Evolutionary conservation across 2,888 invertebrate species (phyloP), one percentile per base, ranked within the genome.

Genomic region (Brachypterus glaber): DNA sequence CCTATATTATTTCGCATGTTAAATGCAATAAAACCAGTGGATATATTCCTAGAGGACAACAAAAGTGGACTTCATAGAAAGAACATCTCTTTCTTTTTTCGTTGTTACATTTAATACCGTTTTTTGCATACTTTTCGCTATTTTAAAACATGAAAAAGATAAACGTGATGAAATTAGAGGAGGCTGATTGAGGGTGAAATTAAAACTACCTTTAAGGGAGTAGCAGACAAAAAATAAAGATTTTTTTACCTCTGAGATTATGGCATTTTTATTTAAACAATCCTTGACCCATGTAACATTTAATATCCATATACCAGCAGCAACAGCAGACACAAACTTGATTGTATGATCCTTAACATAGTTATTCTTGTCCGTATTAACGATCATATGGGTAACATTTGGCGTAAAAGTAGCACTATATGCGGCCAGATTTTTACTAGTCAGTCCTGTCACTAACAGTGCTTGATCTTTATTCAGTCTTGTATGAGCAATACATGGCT

Each of bases 231-330:
- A 21, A 7, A 21, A 21, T 7, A 27, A 21, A 7, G 9, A 21
- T 9, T 21, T 21, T 21, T 21, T 67, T 54, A 65, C 75, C 66
- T 75, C 74, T 33, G 66, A 57, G 9, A 69, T 61, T 26, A 67
- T 49, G 31, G 48, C 51, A 34, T 69, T 68, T 7, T 55, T 54
- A 29, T 53, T 51, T 29, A 73, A 49, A 51, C 73, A 73, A 41
- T 66, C 66, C 24, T 56, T 51, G 3, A 72, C 64, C 76, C 76
- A 76, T n/a, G 65, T 63, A 50, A 65, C 70, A 3, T 68, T 66
- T 8, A 76, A 54, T 18, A 76, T 71, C 76, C 76, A 76, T 49
- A 71, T 69, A 1, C 73, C 71, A 1, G 70, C 66, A 7, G 76
- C 73, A 27, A 76, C 56, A 1, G 74, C 74, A 31, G 67, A 65